Percentiles rank a stretch among this genome's conserved stretches.
Evolutionary conservation across 2,113 vertebrate species (phyloP).

Genomic region (Catharus bicknelli): DNA sequence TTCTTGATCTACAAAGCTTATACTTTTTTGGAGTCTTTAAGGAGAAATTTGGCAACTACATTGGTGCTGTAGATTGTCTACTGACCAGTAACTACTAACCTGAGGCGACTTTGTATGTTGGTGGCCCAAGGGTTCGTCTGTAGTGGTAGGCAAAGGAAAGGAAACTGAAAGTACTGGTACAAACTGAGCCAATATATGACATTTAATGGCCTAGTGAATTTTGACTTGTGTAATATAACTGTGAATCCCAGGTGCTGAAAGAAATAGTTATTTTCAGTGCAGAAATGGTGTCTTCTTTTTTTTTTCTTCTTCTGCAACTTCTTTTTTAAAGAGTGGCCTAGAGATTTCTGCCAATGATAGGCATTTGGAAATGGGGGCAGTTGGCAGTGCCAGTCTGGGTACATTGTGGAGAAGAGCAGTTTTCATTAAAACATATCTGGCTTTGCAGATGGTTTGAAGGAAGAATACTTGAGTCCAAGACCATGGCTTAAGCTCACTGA

Average conservation of each 20-base stretch:
- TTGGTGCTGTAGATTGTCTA: background rate
- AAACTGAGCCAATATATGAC: background rate
- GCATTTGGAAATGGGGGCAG: background rate
- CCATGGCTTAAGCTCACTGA: background rate
- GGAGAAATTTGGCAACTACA: background rate
- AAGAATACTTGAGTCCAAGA: background rate
- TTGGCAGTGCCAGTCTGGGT: background rate
- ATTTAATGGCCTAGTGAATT: background rate
- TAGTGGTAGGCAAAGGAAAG: background rate
- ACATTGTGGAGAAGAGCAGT: background rate
- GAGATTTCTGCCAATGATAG: background rate
- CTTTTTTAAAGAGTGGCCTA: background rate
- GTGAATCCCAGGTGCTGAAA: background rate
- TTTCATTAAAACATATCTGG: background rate
- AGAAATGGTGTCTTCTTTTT: background rate
- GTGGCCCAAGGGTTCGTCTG: background rate
- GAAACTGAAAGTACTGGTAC: background rate
- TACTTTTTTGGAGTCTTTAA: background rate
- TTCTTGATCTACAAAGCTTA: background rate
- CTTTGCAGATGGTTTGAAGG: background rate
- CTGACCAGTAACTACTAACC: background rate
- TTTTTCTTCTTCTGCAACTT: background rate
- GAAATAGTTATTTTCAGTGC: background rate
- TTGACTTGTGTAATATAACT: background rate
- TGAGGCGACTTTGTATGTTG: background rate